Evolutionary conservation across 2,113 vertebrate genomes (phyloP), one percentile per base, ranked within the genome.

Genomic region (Planiliza haematocheilus): DNA sequence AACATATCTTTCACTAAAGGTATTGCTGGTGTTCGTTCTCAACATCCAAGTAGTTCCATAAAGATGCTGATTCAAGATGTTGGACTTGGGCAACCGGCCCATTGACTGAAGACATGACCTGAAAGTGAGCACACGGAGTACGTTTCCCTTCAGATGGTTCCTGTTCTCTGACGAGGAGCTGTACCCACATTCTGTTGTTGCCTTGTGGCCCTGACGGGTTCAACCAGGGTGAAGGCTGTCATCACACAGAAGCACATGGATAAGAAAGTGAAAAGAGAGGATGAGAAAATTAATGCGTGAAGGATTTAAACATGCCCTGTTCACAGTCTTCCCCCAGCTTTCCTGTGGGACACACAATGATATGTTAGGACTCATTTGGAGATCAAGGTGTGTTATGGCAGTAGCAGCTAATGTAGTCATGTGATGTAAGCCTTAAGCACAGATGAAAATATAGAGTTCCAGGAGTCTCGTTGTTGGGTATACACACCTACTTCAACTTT

Each of bases 21-120:
- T 82, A 62, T 9, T 66, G 68, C 30, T 76, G 37, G 4, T 63
- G 58, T 66, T 57, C 50, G 48, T n/a, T 49, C 59, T 56, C 61
- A 12, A 39, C 65, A 56, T 62, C 50, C 76, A 73, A 74, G 66
- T 60, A 67, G 77, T 69, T 71, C 64, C 73, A 49, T 34, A 57
- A 39, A 72, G 70, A 79, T 64, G 77, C 68, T 84, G 81, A 86
- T 79, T 89, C 82, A 89, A 86, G 77, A 88, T 89, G 79, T 80
- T 78, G 58, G 64, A 53, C 14, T 20, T 17, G 7, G 66, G 56
- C 9, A 13, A 52, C 85, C 53, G 56, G 55, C 70, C 75, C 73
- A 50, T n/a, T 36, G 61, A 81, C 76, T 78, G 70, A 79, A 62
- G 77, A 85, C 61, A 72, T 49, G 79, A 66, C 45, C 74, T 50